phyloP scores from a whole-genome alignment of 2,113 vertebrate species.

The Cygnus buccinator region DNA sequence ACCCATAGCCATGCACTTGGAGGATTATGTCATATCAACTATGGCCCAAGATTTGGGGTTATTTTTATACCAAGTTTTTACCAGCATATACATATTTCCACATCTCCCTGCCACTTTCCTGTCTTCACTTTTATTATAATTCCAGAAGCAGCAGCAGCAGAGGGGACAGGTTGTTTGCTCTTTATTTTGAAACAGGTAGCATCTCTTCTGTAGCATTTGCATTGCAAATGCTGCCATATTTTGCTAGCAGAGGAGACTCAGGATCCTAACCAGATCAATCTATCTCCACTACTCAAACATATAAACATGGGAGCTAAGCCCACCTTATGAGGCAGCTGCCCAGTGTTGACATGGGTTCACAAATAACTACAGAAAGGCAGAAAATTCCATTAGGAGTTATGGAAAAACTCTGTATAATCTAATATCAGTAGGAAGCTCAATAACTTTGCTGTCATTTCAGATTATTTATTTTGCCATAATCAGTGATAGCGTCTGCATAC shows the following conservation, averaged over 20 bases:
- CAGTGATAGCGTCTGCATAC: background rate
- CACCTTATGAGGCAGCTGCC: background rate
- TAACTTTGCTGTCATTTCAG: background rate
- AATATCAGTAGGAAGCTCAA: background rate
- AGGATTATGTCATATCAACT: background rate
- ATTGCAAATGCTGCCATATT: background rate
- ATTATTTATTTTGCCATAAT: background rate
- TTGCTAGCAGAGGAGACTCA: background rate
- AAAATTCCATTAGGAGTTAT: background rate
- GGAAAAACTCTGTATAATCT: background rate
- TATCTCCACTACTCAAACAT: background rate
- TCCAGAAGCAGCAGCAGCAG: background rate
- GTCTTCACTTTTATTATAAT: background rate
- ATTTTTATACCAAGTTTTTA: background rate
- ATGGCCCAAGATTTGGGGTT: background rate
- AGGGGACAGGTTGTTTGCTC: background rate
- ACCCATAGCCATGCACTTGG: background rate
- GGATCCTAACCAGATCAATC: background rate
- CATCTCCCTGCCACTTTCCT: background rate
- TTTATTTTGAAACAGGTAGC: background rate
- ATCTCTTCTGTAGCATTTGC: background rate
- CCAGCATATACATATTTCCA: background rate
- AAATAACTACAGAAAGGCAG: background rate
- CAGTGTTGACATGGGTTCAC: background rate
- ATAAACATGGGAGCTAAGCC: background rate